These are phyloP conservation scores for Schizothorax lantsangensis DNA, from an alignment of 2,797 vertebrate genomes.

Conservation along the genomic window DNA sequence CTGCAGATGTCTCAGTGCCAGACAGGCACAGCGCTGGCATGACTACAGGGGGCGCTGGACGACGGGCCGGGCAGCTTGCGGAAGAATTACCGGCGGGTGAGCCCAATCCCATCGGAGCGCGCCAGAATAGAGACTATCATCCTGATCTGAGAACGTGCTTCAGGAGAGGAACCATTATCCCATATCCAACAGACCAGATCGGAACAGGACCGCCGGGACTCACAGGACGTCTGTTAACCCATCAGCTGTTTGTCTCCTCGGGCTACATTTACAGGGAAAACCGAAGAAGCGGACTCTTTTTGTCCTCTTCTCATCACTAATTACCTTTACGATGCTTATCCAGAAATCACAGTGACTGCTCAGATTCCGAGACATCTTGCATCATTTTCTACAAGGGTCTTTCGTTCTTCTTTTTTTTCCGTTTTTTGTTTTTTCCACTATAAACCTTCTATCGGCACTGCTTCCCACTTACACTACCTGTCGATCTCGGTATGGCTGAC, in stretches of 20 bases:
- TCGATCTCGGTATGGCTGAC: constrained; percentile 74
- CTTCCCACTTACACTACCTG: constrained; percentile 81
- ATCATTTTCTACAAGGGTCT: neutral
- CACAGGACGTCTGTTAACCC: constrained; percentile 10
- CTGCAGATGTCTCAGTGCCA: constrained; percentile 97
- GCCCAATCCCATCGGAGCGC: constrained; percentile 78
- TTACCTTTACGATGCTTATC: neutral
- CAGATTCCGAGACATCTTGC: neutral
- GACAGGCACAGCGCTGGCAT: constrained; percentile 92
- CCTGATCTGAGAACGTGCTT: constrained; percentile 77
- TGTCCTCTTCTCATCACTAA: neutral
- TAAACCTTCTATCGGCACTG: constrained; percentile 39
- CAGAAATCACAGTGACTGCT: constrained; percentile 9
- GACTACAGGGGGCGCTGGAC: constrained; percentile 84
- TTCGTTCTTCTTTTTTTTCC: neutral
- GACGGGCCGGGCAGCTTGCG: constrained; percentile 80
- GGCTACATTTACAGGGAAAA: constrained; percentile 44
- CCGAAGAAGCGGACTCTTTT: neutral
- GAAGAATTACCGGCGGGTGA: constrained; percentile 75
- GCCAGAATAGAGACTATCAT: constrained; percentile 84
- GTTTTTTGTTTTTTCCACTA: neutral
- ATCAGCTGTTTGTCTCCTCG: constrained; percentile 24
- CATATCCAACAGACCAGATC: constrained; percentile 8
- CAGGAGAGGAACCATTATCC: constrained; percentile 13
- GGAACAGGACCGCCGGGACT: neutral